These are phyloP conservation scores for Teleopsis dalmanni DNA, from an alignment of 1,140 invertebrate species.

Conservation along the genomic window DNA sequence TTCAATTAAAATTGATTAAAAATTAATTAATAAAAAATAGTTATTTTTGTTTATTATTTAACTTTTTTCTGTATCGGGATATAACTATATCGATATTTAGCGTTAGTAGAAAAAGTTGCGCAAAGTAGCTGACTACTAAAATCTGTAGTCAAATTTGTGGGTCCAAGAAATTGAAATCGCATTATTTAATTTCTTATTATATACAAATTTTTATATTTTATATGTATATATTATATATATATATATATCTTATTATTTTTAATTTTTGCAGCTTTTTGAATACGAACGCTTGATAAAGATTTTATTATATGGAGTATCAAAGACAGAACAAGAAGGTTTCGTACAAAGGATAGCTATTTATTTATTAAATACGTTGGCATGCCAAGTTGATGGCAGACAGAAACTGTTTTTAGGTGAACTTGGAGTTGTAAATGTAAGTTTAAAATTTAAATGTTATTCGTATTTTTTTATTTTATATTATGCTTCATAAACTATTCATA, in stretches of 20 bases:
- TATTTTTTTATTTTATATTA: background rate
- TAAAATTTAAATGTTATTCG: background rate
- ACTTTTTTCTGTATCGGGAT: no score
- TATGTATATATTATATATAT: background rate
- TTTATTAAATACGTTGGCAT: constrained; percentile 89
- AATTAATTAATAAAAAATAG: no score
- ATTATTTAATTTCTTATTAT: no score
- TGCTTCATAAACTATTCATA: background rate
- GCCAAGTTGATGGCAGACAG: constrained; percentile 88
- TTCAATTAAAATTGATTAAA: no score
- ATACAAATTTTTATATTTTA: no score
- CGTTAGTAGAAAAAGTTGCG: background rate
- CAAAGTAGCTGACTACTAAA: background rate
- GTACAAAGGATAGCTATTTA: constrained; percentile 92
- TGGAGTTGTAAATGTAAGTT: constrained; percentile 73
- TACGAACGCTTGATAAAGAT: constrained; percentile 82
- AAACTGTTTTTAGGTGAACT: constrained; percentile 84
- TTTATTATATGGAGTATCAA: constrained; percentile 72
- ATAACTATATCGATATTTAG: no score
- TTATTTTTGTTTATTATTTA: no score
- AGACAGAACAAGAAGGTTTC: constrained; percentile 78
- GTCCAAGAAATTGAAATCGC: no score
- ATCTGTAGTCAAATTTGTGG: background rate
- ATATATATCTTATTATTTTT: background rate
- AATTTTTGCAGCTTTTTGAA: constrained; percentile 68